Evolutionary conservation across 2,888 invertebrate genomes (phyloP).

Genomic region (Margaritifera margaritifera): DNA sequence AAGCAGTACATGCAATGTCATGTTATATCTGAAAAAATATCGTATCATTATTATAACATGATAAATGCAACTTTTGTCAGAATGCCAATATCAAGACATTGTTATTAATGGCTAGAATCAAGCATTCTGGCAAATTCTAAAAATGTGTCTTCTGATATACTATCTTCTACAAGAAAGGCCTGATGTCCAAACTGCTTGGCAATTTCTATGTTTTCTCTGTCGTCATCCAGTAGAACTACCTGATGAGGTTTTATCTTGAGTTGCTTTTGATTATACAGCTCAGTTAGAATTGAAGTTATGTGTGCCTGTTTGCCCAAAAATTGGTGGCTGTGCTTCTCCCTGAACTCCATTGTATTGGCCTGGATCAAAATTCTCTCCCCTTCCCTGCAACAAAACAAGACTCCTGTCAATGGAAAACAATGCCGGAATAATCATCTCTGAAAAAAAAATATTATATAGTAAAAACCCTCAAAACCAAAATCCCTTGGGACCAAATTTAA

Average conservation of each 20-base stretch:
- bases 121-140: constrained; percentile 39
- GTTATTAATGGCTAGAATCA: constrained; percentile 16
- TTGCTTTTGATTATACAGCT: constrained; percentile 48
- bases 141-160: constrained; percentile 43
- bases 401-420: background rate
- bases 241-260: constrained; percentile 56
- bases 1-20: too few relatives aligned
- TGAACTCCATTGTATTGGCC: constrained; percentile 60
- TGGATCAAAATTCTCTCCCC: constrained; percentile 58
- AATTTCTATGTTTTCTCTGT: constrained; percentile 55
- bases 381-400: constrained; percentile 45
- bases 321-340: constrained; percentile 48
- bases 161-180: constrained; percentile 53
- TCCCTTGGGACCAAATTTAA: too few relatives aligned
- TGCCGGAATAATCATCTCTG: background rate
- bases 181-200: constrained; percentile 63
- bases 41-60: too few relatives aligned
- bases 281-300: constrained; percentile 57
- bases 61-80: background rate
- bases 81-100: constrained; percentile 16
- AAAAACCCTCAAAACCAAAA: too few relatives aligned
- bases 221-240: constrained; percentile 64
- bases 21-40: too few relatives aligned
- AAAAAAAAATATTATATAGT: too few relatives aligned
- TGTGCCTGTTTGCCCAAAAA: constrained; percentile 64